Percentiles rank a stretch among this genome's conserved stretches.
Conservation (phyloP, 37 sponge, comb jelly and placozoan species). For the Diacarnus erythraeanus region DNA sequence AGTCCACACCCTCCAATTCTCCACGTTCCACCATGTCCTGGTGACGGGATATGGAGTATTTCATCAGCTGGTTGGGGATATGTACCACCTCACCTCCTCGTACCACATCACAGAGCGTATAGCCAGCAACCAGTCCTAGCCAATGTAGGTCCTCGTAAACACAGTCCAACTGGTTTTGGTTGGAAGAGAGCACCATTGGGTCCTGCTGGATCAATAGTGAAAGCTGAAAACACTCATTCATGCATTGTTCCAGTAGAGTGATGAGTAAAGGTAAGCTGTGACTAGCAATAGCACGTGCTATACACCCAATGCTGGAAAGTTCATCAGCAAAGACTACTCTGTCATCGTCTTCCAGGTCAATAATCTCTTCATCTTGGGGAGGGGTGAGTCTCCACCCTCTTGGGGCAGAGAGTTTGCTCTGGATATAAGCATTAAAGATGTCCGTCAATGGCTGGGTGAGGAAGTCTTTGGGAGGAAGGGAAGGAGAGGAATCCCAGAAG, state of each 20-base stretch:
- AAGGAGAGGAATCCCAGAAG: background rate
- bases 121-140: conserved; percentile 60
- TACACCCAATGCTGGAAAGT: conserved; percentile 42
- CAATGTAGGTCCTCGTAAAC: conserved; percentile 82
- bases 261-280: conserved; percentile 46
- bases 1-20: background rate
- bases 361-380: conserved; percentile 29
- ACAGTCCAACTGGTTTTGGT: conserved; percentile 25
- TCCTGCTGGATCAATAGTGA: conserved; percentile 1
- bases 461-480: background rate
- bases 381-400: conserved; percentile 45
- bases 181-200: background rate
- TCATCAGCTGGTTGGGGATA: conserved; percentile 54
- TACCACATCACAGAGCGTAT: conserved; percentile 43
- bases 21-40: background rate
- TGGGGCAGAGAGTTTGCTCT: conserved; percentile 70
- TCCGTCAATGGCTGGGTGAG: conserved; percentile 13
- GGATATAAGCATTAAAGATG: conserved; percentile 53
- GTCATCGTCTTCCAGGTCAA: conserved; percentile 59
- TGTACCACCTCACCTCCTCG: conserved; percentile 22
- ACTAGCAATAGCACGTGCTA: conserved; percentile 38
- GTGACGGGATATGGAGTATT: conserved; percentile 18
- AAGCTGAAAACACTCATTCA: conserved; percentile 13
- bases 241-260: conserved; percentile 34
- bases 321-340: conserved; percentile 53